phyloP scores from a whole-genome alignment of 2,797 vertebrate species.

The Anas bernieri region DNA sequence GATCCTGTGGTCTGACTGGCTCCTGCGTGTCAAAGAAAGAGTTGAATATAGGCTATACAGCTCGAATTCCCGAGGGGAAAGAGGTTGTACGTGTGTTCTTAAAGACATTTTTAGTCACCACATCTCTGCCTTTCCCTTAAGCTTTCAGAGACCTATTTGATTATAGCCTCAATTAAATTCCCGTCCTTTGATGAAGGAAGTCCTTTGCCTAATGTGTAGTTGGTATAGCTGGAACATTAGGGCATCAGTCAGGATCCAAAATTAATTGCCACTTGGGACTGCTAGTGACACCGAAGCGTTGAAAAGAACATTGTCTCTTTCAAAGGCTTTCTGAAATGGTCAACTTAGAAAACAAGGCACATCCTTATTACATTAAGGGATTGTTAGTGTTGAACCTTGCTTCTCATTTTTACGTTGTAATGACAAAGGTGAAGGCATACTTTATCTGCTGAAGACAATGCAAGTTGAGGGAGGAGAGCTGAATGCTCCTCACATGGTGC shows the following conservation, averaged over 20 bases:
- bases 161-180: constrained; percentile 52
- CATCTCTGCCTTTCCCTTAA: not conserved
- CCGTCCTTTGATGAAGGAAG: constrained; percentile 49
- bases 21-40: not conserved
- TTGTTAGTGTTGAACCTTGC: not conserved
- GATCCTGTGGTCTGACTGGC: not conserved
- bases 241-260: constrained; percentile 44
- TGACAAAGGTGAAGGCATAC: not conserved
- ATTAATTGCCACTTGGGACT: constrained; percentile 39
- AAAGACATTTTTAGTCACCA: constrained; percentile 14
- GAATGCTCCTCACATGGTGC: not conserved
- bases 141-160: constrained; percentile 19
- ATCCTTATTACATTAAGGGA: not conserved
- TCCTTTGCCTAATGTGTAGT: not conserved
- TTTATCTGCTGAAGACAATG: not conserved
- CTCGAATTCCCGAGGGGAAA: constrained; percentile 1
- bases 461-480: not conserved
- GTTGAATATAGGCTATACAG: not conserved
- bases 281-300: not conserved
- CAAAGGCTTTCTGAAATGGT: constrained; percentile 16
- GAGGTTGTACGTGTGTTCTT: not conserved
- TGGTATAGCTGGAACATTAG: not conserved
- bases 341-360: not conserved
- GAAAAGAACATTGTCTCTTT: constrained; percentile 35
- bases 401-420: not conserved